Conservation (phyloP, 2,797 vertebrate genomes). For the Austrolebias charrua region DNA sequence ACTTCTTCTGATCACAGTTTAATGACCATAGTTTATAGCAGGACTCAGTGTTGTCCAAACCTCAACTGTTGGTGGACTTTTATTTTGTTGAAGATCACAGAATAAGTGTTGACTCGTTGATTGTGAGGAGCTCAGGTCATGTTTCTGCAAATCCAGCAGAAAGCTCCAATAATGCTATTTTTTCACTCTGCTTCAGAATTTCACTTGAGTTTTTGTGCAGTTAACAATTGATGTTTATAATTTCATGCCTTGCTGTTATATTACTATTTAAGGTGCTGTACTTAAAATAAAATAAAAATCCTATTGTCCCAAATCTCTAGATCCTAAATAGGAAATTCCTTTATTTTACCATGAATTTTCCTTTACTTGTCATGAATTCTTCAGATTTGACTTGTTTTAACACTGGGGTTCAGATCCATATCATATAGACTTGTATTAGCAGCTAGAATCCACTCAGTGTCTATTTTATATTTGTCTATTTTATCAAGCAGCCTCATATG, state of each 20-base stretch:
- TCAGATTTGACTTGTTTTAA: not conserved
- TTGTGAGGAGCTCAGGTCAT: not conserved
- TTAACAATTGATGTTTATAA: not conserved
- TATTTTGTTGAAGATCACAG: not conserved
- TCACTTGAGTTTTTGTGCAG: not conserved
- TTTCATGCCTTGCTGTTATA: not conserved
- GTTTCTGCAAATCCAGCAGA: not conserved
- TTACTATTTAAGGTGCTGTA: too few relatives aligned
- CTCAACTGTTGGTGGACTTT: not conserved
- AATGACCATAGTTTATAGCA: not conserved
- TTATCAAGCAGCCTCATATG: not conserved
- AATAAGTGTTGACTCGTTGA: not conserved
- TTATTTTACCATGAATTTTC: not conserved
- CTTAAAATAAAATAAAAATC: too few relatives aligned
- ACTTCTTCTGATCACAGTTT: not conserved
- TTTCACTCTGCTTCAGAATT: not conserved
- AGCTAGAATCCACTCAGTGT: not conserved
- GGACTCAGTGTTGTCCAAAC: not conserved
- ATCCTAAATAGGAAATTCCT: not conserved
- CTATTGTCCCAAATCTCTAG: too few relatives aligned
- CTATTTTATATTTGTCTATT: not conserved
- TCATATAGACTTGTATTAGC: constrained; percentile 1
- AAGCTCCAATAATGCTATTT: not conserved
- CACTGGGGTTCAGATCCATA: not conserved
- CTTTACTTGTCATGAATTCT: not conserved